These are phyloP conservation scores for Scyliorhinus canicula DNA, from an alignment of 2,797 vertebrate genomes.

Conservation along the genomic window DNA sequence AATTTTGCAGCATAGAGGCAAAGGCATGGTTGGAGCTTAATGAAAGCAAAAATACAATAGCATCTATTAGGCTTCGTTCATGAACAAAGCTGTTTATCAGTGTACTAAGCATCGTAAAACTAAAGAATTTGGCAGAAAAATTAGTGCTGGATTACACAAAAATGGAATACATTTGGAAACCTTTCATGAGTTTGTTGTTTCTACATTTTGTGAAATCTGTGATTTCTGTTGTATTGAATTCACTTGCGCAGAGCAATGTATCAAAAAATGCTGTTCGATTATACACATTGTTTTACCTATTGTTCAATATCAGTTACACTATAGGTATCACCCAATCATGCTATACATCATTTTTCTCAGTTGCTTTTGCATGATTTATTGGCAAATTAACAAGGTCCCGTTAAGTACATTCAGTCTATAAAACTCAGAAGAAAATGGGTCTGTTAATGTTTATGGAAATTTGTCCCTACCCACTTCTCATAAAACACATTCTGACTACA, in stretches of 20 bases:
- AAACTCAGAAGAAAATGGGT: not conserved
- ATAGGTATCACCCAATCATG: not conserved
- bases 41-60: constrained; percentile 72
- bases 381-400: not conserved
- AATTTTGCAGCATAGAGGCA: constrained; percentile 57
- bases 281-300: not conserved
- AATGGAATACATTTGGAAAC: not conserved
- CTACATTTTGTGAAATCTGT: not conserved
- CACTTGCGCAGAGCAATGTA: not conserved
- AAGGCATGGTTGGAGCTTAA: constrained; percentile 62
- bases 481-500: not conserved
- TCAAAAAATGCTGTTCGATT: not conserved
- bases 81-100: constrained; percentile 2
- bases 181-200: not conserved
- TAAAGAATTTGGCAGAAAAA: not conserved
- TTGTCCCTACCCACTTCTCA: not conserved
- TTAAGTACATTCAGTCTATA: constrained; percentile 12
- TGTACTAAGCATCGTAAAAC: not conserved
- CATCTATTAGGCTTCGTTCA: constrained; percentile 69
- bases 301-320: not conserved
- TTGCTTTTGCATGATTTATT: constrained; percentile 6
- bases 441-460: constrained; percentile 20
- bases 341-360: not conserved
- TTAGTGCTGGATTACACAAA: not conserved
- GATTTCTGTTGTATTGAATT: not conserved